Base-by-base conservation (phyloP, 2,888 invertebrate species). In the Blastobasis lacticolella region DNA sequence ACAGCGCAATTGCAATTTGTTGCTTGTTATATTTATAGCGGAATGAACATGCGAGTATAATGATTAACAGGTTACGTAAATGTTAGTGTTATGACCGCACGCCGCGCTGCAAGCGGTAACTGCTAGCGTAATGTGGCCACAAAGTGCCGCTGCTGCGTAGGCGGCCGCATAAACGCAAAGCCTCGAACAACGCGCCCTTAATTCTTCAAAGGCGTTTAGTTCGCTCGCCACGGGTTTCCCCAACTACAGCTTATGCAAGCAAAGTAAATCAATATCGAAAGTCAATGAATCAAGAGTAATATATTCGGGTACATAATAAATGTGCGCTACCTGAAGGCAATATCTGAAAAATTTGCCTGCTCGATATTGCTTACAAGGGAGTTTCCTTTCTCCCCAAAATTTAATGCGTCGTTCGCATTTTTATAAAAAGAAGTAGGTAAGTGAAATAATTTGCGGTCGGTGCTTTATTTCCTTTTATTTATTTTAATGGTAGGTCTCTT, bases 301-400 rank as follows among this genome's bases (percentile, higher is more conserved):
- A 88, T 88, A 88, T 88, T 87, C 86, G 88, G 88, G 88, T 88
- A 88, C 87, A 88, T 88, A 88, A 88, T 88, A 88, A 88, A 88
- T 88, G 88, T 87, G 85, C 85, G 81, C 88, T 88, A 88, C 88
- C 88, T 88, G 88, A 85, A 88, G 81, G 87, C 87, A 88, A 88
- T 88, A 88, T 88, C 88, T 88, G 87, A 88, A 88, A 88, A 88
- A 87, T 88, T 88, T 88, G 86, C 88, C 87, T 87, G 78, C 82
- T 86, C 87, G 85, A 87, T 87, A 87, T 88, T 87, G 88, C 88
- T 88, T 88, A 88, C 87, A 87, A 85, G 84, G 81, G 82, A 86
- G 86, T 88, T 87, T 87, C 85, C 85, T 85, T 87, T 87, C 87
- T 85, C 84, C 87, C 86, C 82, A 82, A 87, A 88, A 87, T 88